Conservation (phyloP, 1,140 invertebrate species). For the Drosophila obscura region DNA sequence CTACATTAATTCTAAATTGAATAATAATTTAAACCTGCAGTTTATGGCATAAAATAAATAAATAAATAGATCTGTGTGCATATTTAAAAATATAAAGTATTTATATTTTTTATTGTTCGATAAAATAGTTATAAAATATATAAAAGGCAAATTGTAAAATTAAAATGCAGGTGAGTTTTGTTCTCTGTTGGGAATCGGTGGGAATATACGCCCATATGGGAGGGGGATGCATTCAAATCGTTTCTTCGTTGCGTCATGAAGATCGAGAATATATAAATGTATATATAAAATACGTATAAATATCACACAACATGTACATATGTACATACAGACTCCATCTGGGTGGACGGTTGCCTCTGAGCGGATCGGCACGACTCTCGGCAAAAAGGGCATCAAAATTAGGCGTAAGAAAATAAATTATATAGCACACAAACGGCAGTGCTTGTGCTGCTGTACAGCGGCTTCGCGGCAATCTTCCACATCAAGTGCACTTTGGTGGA, state of each 20-base stretch:
- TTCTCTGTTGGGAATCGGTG: constrained; percentile 1
- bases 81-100: background rate
- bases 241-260: constrained; percentile 30
- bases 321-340: too few species aligned
- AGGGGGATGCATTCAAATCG: too few species aligned
- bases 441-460: constrained; percentile 5
- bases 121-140: constrained; percentile 20
- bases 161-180: constrained; percentile 35
- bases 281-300: constrained; percentile 22
- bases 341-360: too few species aligned
- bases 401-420: constrained; percentile 31
- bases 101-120: too few species aligned
- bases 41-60: too few species aligned
- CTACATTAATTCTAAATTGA: background rate
- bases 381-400: too few species aligned
- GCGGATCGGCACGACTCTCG: too few species aligned
- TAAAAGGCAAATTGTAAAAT: constrained; percentile 21
- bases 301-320: constrained; percentile 6
- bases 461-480: background rate
- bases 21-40: background rate
- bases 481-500: constrained; percentile 8
- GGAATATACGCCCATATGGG: background rate
- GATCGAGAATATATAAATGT: constrained; percentile 28
- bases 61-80: background rate
- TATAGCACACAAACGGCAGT: constrained; percentile 18